Percentiles rank a stretch among this genome's conserved stretches.
These are phyloP conservation scores for Cottus gobio DNA, from an alignment of 2,113 vertebrate species.

Conservation along the genomic window DNA sequence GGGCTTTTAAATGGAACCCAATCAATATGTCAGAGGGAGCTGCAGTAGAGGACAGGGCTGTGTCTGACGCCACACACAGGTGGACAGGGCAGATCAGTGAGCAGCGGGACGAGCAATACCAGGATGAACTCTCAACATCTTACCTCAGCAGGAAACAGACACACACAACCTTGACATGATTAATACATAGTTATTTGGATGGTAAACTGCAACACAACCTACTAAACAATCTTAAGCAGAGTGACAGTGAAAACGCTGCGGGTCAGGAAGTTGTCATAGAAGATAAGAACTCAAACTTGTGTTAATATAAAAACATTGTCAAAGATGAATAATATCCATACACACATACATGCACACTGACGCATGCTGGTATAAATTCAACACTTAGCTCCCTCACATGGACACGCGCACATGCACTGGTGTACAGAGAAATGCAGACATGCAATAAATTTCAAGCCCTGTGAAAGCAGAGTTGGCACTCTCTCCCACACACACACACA, in stretches of 20 bases:
- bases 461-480: constrained; percentile 59
- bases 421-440: constrained; percentile 71
- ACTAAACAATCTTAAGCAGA: background rate
- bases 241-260: constrained; percentile 15
- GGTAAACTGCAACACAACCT: constrained; percentile 7
- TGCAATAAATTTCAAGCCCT: constrained; percentile 73
- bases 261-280: constrained; percentile 24
- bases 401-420: constrained; percentile 31
- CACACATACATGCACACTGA: constrained; percentile 25
- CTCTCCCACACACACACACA: constrained; percentile 21
- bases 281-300: constrained; percentile 36
- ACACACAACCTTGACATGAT: constrained; percentile 11
- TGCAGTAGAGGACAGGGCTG: constrained; percentile 71
- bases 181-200: constrained; percentile 16
- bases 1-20: constrained; percentile 82
- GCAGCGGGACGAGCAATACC: constrained; percentile 34
- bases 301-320: constrained; percentile 37
- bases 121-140: constrained; percentile 15
- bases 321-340: constrained; percentile 42
- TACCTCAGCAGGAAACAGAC: constrained; percentile 40
- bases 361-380: constrained; percentile 57
- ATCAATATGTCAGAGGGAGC: constrained; percentile 83
- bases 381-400: constrained; percentile 43
- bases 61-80: constrained; percentile 65
- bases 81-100: constrained; percentile 32